Percentiles rank a stretch among this genome's conserved stretches.
phyloP scores from a whole-genome alignment of 92 coral and sea anemone species.

The Ricordea florida region DNA sequence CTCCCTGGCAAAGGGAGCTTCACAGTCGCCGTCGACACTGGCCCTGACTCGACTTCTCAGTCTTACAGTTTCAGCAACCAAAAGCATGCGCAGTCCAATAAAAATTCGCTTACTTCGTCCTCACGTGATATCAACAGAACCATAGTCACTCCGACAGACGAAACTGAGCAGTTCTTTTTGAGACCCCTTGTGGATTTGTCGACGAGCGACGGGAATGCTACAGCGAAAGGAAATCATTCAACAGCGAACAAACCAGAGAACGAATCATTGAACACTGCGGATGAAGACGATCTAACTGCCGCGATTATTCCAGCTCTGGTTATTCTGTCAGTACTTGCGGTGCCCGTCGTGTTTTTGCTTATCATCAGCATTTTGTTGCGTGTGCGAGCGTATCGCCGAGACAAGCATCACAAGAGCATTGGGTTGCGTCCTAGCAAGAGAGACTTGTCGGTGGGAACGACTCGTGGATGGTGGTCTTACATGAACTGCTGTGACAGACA shows the following conservation, averaged over 20 bases:
- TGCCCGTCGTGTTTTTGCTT: conserved; percentile 78
- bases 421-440: conserved; percentile 48
- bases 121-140: too few relatives aligned
- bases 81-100: too few relatives aligned
- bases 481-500: conserved; percentile 85
- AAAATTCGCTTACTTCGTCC: too few relatives aligned
- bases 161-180: too few relatives aligned
- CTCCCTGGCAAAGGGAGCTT: too few relatives aligned
- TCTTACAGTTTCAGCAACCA: too few relatives aligned
- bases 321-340: conserved; percentile 80
- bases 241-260: background rate
- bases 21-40: too few relatives aligned
- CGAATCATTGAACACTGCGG: background rate
- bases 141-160: too few relatives aligned
- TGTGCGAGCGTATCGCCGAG: conserved; percentile 81
- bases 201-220: too few relatives aligned
- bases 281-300: conserved; percentile 11
- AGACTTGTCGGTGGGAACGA: conserved; percentile 63
- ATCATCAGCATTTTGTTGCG: conserved; percentile 78
- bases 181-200: too few relatives aligned
- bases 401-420: conserved; percentile 42
- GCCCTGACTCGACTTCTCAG: too few relatives aligned
- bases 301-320: conserved; percentile 83
- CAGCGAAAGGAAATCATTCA: background rate
- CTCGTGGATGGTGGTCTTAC: conserved; percentile 87